These are phyloP conservation scores for Cephonodes hylas DNA, from an alignment of 2,888 invertebrate genomes.

Conservation along the genomic window DNA sequence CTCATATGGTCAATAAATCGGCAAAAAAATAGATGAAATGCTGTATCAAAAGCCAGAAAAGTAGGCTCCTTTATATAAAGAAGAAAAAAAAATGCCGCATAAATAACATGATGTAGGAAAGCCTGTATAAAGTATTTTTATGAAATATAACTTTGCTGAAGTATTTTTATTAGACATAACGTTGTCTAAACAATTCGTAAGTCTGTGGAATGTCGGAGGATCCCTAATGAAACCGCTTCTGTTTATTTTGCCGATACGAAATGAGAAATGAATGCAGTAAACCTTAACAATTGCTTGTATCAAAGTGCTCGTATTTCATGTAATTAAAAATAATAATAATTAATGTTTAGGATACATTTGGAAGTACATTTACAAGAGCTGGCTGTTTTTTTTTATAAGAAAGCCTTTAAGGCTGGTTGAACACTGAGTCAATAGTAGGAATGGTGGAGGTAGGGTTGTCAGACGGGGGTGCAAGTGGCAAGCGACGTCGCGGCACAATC, in stretches of 20 bases:
- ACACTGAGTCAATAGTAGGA: slow-evolving; percentile 64
- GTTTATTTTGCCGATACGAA: slow-evolving; percentile 72
- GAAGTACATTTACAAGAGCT: neutral
- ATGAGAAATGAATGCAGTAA: slow-evolving; percentile 73
- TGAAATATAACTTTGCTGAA: slow-evolving; percentile 21
- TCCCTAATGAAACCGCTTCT: slow-evolving; percentile 72
- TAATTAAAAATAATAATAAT: slow-evolving; percentile 17
- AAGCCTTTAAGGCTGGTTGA: slow-evolving; percentile 14
- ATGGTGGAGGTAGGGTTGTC: slow-evolving; percentile 49
- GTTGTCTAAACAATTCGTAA: slow-evolving; percentile 37
- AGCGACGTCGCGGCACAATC: slow-evolving; percentile 57
- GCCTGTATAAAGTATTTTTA: slow-evolving; percentile 10
- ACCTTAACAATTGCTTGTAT: slow-evolving; percentile 53
- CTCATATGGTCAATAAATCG: too few species aligned
- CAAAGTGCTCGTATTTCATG: slow-evolving; percentile 11
- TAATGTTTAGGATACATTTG: neutral
- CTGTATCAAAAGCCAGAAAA: neutral
- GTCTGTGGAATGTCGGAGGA: slow-evolving; percentile 55
- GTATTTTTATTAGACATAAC: slow-evolving; percentile 26
- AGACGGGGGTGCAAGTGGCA: slow-evolving; percentile 34
- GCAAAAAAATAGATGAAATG: too few species aligned
- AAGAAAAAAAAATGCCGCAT: neutral
- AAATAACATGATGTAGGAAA: neutral
- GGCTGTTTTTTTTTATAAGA: neutral
- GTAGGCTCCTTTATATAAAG: neutral